phyloP scores from a whole-genome alignment of 64 coral and sea anemone species.

The Porites lutea region DNA sequence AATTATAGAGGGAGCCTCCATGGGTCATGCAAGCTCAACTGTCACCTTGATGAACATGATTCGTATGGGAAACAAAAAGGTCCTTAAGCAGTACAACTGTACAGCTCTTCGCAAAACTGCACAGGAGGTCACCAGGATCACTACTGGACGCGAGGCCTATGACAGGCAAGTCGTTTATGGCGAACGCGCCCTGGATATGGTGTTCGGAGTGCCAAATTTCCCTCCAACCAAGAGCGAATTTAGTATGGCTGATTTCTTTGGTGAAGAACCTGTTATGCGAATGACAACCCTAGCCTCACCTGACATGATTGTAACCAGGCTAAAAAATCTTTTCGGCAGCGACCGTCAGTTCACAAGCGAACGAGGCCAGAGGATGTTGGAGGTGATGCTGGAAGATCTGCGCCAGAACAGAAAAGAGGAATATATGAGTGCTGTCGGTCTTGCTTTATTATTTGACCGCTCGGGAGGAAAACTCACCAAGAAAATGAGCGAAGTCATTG shows the following conservation, averaged over 20 bases:
- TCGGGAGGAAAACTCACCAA: conserved; percentile 74
- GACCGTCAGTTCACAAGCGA: conserved; percentile 79
- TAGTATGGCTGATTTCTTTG: too few relatives aligned
- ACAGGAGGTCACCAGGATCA: too few relatives aligned
- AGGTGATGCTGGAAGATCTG: conserved; percentile 87
- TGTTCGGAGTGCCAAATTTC: conserved; percentile 35
- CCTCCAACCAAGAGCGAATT: conserved; percentile 25
- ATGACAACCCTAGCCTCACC: conserved; percentile 59
- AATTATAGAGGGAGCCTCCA: too few relatives aligned
- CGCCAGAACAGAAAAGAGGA: conserved; percentile 42
- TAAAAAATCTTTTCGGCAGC: conserved; percentile 63
- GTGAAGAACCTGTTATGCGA: too few relatives aligned
- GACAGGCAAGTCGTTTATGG: too few relatives aligned
- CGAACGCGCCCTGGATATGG: too few relatives aligned
- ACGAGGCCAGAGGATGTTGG: conserved; percentile 64
- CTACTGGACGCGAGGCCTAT: too few relatives aligned
- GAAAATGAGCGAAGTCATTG: conserved; percentile 40
- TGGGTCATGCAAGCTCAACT: too few relatives aligned
- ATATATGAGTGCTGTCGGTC: conserved; percentile 16
- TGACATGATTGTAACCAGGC: conserved; percentile 58
- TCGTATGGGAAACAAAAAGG: conserved; percentile 72
- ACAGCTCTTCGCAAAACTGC: too few relatives aligned
- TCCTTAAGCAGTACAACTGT: too few relatives aligned
- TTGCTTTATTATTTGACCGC: conserved; percentile 76
- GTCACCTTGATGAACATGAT: conserved; percentile 72